A percentile compares a stretch with the other conserved stretches of the same genome.
Evolutionary conservation across 2,113 vertebrate genomes (phyloP).

Genomic region (Desmodus rotundus): DNA sequence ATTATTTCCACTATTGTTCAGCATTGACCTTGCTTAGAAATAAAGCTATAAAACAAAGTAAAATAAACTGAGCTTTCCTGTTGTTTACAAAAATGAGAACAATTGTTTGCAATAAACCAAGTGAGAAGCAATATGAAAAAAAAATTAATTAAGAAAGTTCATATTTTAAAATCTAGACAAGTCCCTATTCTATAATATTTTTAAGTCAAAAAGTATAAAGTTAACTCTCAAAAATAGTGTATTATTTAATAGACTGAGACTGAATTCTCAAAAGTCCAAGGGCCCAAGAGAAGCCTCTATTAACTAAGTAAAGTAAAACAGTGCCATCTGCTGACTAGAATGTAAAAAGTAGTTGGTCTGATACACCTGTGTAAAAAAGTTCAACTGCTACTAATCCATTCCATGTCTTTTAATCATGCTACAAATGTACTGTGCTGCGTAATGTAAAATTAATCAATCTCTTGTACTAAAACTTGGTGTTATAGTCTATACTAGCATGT

Average conservation of each 20-base stretch:
- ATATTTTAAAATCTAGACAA: background rate
- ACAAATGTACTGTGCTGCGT: background rate
- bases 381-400: background rate
- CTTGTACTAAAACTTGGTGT: background rate
- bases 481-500: background rate
- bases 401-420: background rate
- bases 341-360: background rate
- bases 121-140: background rate
- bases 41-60: background rate
- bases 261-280: background rate
- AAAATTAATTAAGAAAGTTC: background rate
- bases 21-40: background rate
- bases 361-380: background rate
- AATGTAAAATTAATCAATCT: background rate
- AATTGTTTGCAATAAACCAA: background rate
- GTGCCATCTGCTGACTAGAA: conserved; percentile 66
- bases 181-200: background rate
- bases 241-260: background rate
- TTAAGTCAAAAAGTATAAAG: background rate
- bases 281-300: background rate
- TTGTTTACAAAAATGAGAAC: conserved; percentile 7
- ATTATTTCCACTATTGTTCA: background rate
- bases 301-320: conserved; percentile 60
- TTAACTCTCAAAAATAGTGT: background rate
- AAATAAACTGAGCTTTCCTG: conserved; percentile 4